Base-by-base conservation (phyloP, 2,797 vertebrate species). In the Macrochelys suwanniensis region DNA sequence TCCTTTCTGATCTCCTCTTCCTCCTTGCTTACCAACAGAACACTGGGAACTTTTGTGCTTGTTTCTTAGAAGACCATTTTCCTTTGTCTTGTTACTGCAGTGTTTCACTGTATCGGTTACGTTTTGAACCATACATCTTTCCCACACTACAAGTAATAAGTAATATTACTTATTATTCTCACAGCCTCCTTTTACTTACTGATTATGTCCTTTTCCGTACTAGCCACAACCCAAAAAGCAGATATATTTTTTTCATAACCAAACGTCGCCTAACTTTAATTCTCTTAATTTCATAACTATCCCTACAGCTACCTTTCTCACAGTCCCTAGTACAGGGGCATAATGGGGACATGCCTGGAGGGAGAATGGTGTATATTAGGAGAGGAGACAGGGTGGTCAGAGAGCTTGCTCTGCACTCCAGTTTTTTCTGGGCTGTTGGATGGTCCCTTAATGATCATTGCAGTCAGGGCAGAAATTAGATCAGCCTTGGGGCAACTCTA, bases 321-420 rank as follows among this genome's bases (percentile, higher is more conserved):
- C 28, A 61, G 47, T 0, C 7, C 19, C n/a, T 12, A 37, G n/a
- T 15, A 25, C 21, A 42, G n/a, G n/a, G 78, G 33, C 9, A 80
- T n/a, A 45, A 0, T 53, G 49, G 57, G 31, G 92, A 80, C 82
- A 57, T 0, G 0, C 0, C 0, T 65, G 31, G 79, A 0, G 2
- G 87, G 13, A 79, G 85, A 50, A 26, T 49, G 53, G 28, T 33
- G 0, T 51, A 16, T 31, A 4, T 33, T 78, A 82, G 74, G 80
- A 42, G 28, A 56, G 42, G 89, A 26, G 26, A 37, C 12, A 0
- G 0, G 9, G 4, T 21, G 1, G 0, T 71, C 37, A 71, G 21
- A 71, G n/a, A 42, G 31, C 12, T 26, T 87, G 45, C 3, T 76
- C 19, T 87, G 28, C 16, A 5, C 84, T 87, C 88, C 50, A 2